Base-by-base conservation (phyloP, 1,140 invertebrate genomes). In the Macrobrachium nipponense region DNA sequence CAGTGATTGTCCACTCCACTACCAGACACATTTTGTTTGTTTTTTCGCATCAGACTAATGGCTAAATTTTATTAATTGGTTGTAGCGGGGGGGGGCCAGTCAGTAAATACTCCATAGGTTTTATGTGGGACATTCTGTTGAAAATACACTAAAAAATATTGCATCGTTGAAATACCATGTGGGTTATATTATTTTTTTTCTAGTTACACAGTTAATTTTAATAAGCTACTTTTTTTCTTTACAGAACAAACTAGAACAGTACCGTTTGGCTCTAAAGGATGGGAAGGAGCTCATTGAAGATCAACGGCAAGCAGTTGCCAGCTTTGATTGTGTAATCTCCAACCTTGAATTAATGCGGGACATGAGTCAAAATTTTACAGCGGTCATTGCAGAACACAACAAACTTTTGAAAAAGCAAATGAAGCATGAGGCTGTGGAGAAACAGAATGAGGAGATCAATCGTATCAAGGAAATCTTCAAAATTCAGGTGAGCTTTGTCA, bases 281-380 rank as follows among this genome's bases (percentile, higher is more conserved):
- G 95, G 95, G 23, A 95, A 94, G 89, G 94, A 94, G 89, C 91
- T 97, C 84, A 95, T 96, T 90, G 92, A 93, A 70, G 97, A 98
- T 89, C 97, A 98, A 91, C 95, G 96, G 91, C 93, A 93, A 90
- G 97, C 97, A 44, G 94, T 98, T 78, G 94, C 94, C 0, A 97
- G 97, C 90, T 98, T 96, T 92, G 96, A 97, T 91, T 95, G 96
- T 90, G 96, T 98, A n/a, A 91, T 95, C 79, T 94, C 95, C 90
- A 95, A 95, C 73, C 92, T 98, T 90, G 97, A 98, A 64, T 96
- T 97, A 91, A 95, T 96, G 58, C 93, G 95, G 80, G 97, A 98
- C 79, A 91, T 98, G 61, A 94, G 94, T 83, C 98, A 97, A 91
- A 95, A 97, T 91, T 95, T 98, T 73, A 36, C 14, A 5, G 73